Evolutionary conservation across 2,113 vertebrate species (phyloP).

Genomic region (Centropristis striata): DNA sequence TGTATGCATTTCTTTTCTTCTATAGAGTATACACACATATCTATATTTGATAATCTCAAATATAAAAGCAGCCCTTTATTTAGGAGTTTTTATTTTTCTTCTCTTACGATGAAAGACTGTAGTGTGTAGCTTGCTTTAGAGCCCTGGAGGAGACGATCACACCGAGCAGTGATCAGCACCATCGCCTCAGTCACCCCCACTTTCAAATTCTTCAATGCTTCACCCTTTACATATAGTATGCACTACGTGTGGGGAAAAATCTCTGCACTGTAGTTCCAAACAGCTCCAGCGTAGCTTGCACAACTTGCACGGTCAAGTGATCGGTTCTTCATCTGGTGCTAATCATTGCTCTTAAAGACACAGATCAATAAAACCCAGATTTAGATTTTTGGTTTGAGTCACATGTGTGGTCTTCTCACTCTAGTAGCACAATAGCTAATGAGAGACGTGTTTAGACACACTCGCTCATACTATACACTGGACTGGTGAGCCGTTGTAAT

Average conservation of each 20-base stretch:
- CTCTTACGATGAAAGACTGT: constrained; percentile 57
- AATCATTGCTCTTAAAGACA: constrained; percentile 39
- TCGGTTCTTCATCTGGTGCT: constrained; percentile 29
- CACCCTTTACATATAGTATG: constrained; percentile 27
- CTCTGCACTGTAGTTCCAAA: not conserved
- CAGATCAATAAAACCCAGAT: not conserved
- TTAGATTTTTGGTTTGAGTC: not conserved
- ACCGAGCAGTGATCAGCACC: constrained; percentile 50
- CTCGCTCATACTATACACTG: constrained; percentile 74
- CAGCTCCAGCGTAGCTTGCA: not conserved
- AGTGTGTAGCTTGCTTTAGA: constrained; percentile 51
- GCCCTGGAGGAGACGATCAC: constrained; percentile 51
- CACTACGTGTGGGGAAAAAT: not conserved
- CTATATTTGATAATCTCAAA: constrained; percentile 84
- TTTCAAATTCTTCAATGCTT: not conserved
- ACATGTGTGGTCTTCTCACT: constrained; percentile 30
- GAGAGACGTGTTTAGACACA: constrained; percentile 28
- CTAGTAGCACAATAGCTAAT: constrained; percentile 59
- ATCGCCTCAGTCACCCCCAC: not conserved
- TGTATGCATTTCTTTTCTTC: constrained; percentile 77
- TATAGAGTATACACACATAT: constrained; percentile 76
- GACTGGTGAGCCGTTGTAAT: constrained; percentile 53
- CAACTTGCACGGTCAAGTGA: constrained; percentile 12
- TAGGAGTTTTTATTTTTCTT: constrained; percentile 65
- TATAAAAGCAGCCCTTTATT: constrained; percentile 78